These are phyloP conservation scores for Adelognathus sp. DNA, from an alignment of 2,888 invertebrate species.

Conservation along the genomic window DNA sequence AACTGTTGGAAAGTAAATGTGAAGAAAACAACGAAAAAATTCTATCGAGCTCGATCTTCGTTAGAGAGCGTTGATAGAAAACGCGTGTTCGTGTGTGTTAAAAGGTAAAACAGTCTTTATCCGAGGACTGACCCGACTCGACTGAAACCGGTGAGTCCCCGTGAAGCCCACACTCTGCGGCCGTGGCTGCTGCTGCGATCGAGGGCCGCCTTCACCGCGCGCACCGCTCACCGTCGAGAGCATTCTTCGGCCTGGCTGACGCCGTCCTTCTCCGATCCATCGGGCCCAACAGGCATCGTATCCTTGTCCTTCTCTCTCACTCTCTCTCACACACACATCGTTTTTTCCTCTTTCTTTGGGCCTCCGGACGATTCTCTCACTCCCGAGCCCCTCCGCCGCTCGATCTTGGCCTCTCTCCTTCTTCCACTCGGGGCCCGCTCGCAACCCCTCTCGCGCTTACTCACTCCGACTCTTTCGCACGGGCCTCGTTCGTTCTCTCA, in stretches of 20 bases:
- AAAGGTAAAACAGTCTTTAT: conserved; percentile 70
- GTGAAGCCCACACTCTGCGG: conserved; percentile 61
- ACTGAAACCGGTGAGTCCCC: conserved; percentile 71
- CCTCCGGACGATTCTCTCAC: conserved; percentile 42
- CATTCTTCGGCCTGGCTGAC: conserved; percentile 69
- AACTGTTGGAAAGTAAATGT: not conserved
- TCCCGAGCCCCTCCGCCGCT: conserved; percentile 48
- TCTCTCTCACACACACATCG: conserved; percentile 55
- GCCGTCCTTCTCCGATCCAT: conserved; percentile 78
- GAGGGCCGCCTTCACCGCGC: conserved; percentile 7
- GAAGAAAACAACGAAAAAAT: not conserved
- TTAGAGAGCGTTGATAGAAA: conserved; percentile 29
- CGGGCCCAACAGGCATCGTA: conserved; percentile 72
- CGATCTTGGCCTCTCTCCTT: conserved; percentile 37
- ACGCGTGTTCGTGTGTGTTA: conserved; percentile 41
- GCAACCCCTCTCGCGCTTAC: conserved; percentile 27
- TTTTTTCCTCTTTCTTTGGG: conserved; percentile 32
- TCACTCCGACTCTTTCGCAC: conserved; percentile 44
- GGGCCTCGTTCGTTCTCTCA: conserved; percentile 40
- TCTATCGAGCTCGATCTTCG: not conserved
- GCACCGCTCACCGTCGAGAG: conserved; percentile 51
- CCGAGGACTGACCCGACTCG: conserved; percentile 79
- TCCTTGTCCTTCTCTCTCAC: conserved; percentile 55
- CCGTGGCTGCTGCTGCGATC: conserved; percentile 43
- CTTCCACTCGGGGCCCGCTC: conserved; percentile 28